Conservation (phyloP, 2,888 invertebrate species). For the Geotrupes spiniger region DNA sequence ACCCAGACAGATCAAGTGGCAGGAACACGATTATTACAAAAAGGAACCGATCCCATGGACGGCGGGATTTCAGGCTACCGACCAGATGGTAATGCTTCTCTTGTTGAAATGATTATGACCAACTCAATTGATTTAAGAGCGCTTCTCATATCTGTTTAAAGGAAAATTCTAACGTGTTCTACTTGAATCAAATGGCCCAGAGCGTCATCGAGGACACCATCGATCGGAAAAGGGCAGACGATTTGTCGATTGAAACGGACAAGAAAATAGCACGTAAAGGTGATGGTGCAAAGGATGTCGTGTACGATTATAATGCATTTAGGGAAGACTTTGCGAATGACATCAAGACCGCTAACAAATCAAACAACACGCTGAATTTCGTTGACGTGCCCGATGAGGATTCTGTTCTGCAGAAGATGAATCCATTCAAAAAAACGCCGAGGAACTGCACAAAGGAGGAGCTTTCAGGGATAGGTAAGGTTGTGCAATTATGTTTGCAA, state of each 20-base stretch:
- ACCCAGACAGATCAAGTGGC: constrained; percentile 15
- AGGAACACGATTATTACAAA: constrained; percentile 34
- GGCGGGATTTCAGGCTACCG: constrained; percentile 24
- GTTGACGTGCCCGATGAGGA: constrained; percentile 48
- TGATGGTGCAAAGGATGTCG: constrained; percentile 32
- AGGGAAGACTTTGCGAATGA: constrained; percentile 52
- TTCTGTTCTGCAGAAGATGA: constrained; percentile 39
- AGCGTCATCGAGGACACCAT: constrained; percentile 1
- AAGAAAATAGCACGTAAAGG: constrained; percentile 2
- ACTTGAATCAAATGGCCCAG: constrained; percentile 28
- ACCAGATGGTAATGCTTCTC: not conserved
- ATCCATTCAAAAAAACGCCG: constrained; percentile 41
- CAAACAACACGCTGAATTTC: constrained; percentile 48
- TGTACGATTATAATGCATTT: constrained; percentile 50
- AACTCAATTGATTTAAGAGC: not conserved
- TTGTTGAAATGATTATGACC: not conserved
- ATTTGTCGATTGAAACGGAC: constrained; percentile 12
- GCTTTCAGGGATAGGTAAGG: constrained; percentile 47
- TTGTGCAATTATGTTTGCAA: not conserved
- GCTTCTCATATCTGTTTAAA: constrained; percentile 8
- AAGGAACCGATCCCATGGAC: constrained; percentile 37
- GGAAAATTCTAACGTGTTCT: constrained; percentile 26
- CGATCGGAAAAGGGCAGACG: constrained; percentile 9
- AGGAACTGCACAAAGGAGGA: constrained; percentile 53
- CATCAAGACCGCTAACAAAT: constrained; percentile 37